Evolutionary conservation across 2,113 vertebrate species (phyloP), one percentile per base, ranked within the genome.

Genomic region (Propithecus coquereli): DNA sequence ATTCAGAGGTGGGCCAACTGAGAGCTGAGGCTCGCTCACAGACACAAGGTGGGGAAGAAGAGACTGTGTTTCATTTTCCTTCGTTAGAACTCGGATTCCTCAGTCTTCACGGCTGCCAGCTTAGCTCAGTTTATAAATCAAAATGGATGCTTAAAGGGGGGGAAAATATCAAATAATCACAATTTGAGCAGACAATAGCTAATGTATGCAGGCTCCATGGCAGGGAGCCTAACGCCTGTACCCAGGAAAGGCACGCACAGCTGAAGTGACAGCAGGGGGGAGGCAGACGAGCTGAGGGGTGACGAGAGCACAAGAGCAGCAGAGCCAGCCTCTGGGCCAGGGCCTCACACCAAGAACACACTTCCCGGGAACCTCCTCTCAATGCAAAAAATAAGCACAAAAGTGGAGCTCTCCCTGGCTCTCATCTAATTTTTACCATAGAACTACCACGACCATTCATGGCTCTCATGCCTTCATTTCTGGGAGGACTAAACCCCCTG

Each of bases 141-240:
- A 97, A 96, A 97, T 94, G 95, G 85, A 93, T 94, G 93, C 70
- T 96, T 77, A 70, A 81, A 45, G 25, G n/a, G 20, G 13, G 16
- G 13, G 22, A 76, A 16, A 82, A 71, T 86, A 86, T 86, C 85
- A 82, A 86, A 94, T 18, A 90, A 76, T 90, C 61, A 90, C 59
- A 90, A 85, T 91, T 97, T 76, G 66, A 88, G 43, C 88, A 96
- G 97, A 96, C 91, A 98, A 90, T 91, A 40, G 93, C 86, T 97
- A 97, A 96, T 91, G 54, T 95, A 96, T 96, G 96, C 97, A 97
- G 97, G 93, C 50, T 91, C 91, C 8, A 0, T 96, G 95, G 95
- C 96, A 95, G 94, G 88, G 82, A 96, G 96, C 93, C 95, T 66
- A 87, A 50, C 16, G 94, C 83, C 88, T 97, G 91, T 94, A 88